phyloP scores from a whole-genome alignment of 2,113 vertebrate species.

The Heterocephalus glaber region DNA sequence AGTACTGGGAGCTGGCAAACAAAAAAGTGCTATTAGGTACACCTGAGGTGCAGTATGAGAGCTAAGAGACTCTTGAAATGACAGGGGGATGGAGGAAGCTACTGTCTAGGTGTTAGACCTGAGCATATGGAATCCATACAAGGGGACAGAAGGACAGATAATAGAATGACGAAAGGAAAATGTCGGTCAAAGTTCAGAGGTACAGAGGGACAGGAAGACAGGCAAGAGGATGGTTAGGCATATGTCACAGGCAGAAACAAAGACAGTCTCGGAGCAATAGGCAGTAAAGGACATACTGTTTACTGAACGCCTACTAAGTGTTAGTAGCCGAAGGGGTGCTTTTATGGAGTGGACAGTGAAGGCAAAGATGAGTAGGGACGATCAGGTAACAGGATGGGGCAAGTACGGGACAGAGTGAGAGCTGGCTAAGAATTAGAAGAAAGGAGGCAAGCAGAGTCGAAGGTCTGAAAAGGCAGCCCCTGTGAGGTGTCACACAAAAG shows the following conservation, averaged over 20 bases:
- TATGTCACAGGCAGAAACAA: not conserved
- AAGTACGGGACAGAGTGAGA: not conserved
- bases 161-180: not conserved
- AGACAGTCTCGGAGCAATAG: not conserved
- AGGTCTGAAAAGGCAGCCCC: not conserved
- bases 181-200: not conserved
- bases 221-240: not conserved
- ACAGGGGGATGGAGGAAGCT: not conserved
- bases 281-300: not conserved
- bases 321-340: not conserved
- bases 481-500: not conserved
- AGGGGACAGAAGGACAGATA: not conserved
- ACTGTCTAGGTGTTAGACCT: not conserved
- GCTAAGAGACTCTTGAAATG: not conserved
- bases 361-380: not conserved
- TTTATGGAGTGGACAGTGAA: not conserved
- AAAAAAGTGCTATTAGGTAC: not conserved
- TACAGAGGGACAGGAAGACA: not conserved
- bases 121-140: not conserved
- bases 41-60: not conserved
- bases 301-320: not conserved
- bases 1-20: not conserved
- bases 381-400: not conserved
- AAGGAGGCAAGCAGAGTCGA: not conserved
- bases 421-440: not conserved